Conservation (phyloP, 1,140 invertebrate genomes). For the Drosophila kikkawai region DNA sequence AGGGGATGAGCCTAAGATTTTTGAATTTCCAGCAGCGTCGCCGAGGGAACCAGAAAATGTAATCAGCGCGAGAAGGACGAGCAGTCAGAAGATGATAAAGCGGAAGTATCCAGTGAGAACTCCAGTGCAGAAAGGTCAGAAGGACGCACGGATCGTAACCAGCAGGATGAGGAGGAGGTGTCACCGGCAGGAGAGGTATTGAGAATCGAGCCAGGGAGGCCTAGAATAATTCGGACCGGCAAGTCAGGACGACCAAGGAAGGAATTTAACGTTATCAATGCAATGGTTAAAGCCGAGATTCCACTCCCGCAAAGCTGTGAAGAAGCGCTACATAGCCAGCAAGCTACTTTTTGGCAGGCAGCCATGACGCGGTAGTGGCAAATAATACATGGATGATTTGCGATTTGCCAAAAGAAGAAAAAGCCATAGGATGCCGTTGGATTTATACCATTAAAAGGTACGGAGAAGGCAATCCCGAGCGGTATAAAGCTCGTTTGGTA, state of each 20-base stretch:
- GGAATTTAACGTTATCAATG: not conserved
- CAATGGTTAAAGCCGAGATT: not conserved
- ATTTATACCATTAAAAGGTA: constrained; percentile 3
- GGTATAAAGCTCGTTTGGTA: not conserved
- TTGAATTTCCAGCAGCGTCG: too few species aligned
- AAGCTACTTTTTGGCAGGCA: constrained; percentile 12
- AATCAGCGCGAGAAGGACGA: not conserved
- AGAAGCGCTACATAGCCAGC: not conserved
- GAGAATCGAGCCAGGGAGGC: not conserved
- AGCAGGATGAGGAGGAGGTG: not conserved
- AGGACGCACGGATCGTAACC: not conserved
- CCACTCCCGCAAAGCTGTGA: not conserved
- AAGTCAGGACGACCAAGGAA: not conserved
- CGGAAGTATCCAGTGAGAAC: not conserved
- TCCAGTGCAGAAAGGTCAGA: not conserved
- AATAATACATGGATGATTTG: constrained; percentile 4
- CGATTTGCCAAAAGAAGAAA: constrained; percentile 6
- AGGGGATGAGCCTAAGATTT: not conserved
- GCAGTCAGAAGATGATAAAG: not conserved
- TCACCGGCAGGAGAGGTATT: not conserved
- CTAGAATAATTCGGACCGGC: constrained; percentile 6
- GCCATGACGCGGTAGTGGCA: constrained; percentile 13
- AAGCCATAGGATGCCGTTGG: constrained; percentile 14
- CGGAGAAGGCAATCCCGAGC: not conserved
- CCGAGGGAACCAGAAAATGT: not conserved